A percentile compares a stretch with the other conserved stretches of the same genome.
phyloP scores from a whole-genome alignment of 2,113 vertebrate genomes.

The Manacus vitellinus region DNA sequence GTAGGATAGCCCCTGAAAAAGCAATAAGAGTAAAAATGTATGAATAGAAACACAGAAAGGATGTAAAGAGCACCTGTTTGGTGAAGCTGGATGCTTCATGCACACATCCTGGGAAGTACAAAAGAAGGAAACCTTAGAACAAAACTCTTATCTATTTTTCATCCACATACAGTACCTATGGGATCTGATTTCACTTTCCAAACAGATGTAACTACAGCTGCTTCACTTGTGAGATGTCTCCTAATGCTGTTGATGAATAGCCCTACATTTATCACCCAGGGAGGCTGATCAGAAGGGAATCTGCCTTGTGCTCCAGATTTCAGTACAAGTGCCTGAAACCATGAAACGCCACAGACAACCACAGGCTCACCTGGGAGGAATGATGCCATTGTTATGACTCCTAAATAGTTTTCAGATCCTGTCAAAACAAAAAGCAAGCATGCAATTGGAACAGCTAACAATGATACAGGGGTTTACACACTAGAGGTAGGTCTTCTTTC shows the following conservation, averaged over 20 bases:
- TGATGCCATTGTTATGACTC: neutral
- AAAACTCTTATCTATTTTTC: constrained; percentile 16
- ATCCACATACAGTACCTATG: neutral
- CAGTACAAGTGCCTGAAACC: constrained; percentile 20
- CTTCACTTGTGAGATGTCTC: neutral
- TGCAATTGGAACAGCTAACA: neutral
- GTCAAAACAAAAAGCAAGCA: neutral
- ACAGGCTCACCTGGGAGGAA: neutral
- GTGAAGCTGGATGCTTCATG: neutral
- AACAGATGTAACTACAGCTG: constrained; percentile 45
- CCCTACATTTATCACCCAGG: constrained; percentile 30
- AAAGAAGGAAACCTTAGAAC: constrained; percentile 3
- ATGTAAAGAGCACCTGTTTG: neutral
- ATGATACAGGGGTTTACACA: neutral
- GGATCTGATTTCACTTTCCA: constrained; percentile 46
- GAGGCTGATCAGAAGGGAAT: neutral
- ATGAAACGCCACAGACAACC: neutral
- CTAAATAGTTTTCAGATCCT: neutral
- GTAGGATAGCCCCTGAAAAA: neutral
- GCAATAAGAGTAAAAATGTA: neutral
- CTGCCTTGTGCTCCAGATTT: neutral
- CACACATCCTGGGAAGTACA: neutral
- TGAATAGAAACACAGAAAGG: neutral
- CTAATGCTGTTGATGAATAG: neutral
- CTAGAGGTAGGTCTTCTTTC: neutral